These are phyloP conservation scores for Denticeps clupeoides DNA, from an alignment of 2,797 vertebrate species.

Conservation along the genomic window DNA sequence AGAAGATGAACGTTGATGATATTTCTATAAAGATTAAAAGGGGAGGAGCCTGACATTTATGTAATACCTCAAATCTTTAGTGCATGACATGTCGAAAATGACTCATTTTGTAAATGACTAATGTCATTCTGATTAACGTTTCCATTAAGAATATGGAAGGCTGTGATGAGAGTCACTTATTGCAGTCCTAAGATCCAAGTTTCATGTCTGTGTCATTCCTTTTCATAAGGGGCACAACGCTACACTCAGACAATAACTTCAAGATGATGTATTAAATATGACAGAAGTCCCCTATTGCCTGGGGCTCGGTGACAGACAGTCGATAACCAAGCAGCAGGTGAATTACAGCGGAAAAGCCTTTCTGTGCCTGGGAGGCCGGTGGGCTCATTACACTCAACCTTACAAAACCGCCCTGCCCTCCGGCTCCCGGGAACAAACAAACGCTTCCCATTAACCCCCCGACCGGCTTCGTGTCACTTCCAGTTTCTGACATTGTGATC, in stretches of 20 bases:
- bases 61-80: no score
- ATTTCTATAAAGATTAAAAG: no score
- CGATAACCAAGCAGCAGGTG: conserved; percentile 38
- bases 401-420: conserved; percentile 31
- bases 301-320: conserved; percentile 35
- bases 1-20: no score
- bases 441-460: conserved; percentile 15
- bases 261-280: conserved; percentile 36
- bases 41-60: no score
- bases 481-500: no score
- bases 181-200: no score
- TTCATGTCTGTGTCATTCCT: not conserved
- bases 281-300: conserved; percentile 23
- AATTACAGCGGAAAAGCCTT: conserved; percentile 30
- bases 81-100: no score
- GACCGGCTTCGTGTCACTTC: no score
- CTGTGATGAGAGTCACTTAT: no score
- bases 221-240: not conserved
- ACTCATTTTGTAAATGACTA: no score
- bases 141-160: no score
- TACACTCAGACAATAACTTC: not conserved
- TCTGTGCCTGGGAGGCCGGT: conserved; percentile 15
- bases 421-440: conserved; percentile 22
- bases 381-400: conserved; percentile 39
- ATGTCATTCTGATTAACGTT: no score